Percentiles rank a stretch among this genome's conserved stretches.
phyloP scores from a whole-genome alignment of 2,113 vertebrate species.

The Oreochromis niloticus region DNA sequence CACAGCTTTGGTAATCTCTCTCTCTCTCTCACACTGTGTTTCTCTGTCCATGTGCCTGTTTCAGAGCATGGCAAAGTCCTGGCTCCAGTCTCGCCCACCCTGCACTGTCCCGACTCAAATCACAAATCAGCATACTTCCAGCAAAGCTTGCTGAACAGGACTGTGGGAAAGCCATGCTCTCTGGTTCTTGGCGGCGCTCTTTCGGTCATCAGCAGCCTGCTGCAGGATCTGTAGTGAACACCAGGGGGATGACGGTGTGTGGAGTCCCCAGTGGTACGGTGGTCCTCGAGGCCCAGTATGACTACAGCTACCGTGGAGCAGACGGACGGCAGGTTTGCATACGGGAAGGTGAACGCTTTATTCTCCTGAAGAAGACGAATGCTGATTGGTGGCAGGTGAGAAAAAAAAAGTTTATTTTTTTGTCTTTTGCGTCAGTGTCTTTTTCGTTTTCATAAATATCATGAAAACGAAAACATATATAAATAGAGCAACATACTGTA shows the following conservation, averaged over 20 bases:
- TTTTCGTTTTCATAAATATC: background rate
- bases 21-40: background rate
- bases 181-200: slow-evolving; percentile 69
- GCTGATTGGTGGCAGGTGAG: slow-evolving; percentile 86
- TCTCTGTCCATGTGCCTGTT: background rate
- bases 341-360: slow-evolving; percentile 81
- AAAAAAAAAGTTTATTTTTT: background rate
- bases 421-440: background rate
- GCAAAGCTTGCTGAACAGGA: slow-evolving; percentile 33
- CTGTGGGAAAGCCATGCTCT: slow-evolving; percentile 72
- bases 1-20: background rate
- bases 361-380: slow-evolving; percentile 84
- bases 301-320: slow-evolving; percentile 77
- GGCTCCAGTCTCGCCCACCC: slow-evolving; percentile 26
- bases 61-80: slow-evolving; percentile 64
- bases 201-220: slow-evolving; percentile 34
- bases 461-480: rapidly evolving
- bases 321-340: slow-evolving; percentile 82
- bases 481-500: background rate
- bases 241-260: slow-evolving; percentile 39
- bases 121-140: background rate
- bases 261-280: slow-evolving; percentile 60
- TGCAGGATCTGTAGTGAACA: background rate
- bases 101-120: background rate
- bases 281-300: slow-evolving; percentile 79